These are phyloP conservation scores for Lordiphosa clarofinis DNA, from an alignment of 1,140 invertebrate species.

Conservation along the genomic window DNA sequence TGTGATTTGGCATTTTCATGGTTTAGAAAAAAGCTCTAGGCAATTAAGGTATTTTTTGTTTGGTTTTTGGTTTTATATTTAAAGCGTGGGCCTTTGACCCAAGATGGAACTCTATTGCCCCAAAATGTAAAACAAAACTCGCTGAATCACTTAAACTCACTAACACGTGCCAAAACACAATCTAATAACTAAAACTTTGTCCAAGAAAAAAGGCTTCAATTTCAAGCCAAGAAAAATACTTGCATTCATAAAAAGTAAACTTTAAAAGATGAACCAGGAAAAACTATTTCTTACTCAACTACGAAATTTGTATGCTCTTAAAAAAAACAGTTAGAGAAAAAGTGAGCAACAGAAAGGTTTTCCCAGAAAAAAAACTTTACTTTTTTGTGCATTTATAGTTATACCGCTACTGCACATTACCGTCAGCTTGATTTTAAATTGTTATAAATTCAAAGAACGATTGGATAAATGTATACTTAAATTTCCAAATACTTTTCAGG, in stretches of 20 bases:
- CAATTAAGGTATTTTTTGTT: constrained; percentile 14
- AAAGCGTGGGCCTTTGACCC: constrained; percentile 25
- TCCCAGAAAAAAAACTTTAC: too few relatives aligned
- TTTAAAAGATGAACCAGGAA: too few relatives aligned
- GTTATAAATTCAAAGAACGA: too few relatives aligned
- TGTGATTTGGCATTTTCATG: constrained; percentile 14
- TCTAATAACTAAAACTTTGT: constrained; percentile 15
- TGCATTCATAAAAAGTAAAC: constrained; percentile 12
- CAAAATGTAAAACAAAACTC: constrained; percentile 6
- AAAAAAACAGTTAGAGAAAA: too few relatives aligned
- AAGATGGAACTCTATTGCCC: constrained; percentile 11
- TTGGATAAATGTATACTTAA: too few relatives aligned
- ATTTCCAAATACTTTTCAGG: too few relatives aligned
- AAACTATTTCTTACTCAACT: too few relatives aligned
- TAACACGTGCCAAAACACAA: constrained; percentile 7
- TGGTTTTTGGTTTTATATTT: constrained; percentile 10
- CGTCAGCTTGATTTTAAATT: too few relatives aligned
- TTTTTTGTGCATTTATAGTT: too few relatives aligned
- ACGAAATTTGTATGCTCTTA: too few relatives aligned
- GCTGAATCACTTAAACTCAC: constrained; percentile 5
- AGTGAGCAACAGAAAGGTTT: too few relatives aligned
- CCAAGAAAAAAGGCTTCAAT: constrained; percentile 28
- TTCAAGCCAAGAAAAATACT: constrained; percentile 28
- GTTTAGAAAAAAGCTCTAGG: constrained; percentile 7
- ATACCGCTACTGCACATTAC: too few relatives aligned